Conservation (phyloP, 2,113 vertebrate genomes). For the Saccopteryx bilineata region DNA sequence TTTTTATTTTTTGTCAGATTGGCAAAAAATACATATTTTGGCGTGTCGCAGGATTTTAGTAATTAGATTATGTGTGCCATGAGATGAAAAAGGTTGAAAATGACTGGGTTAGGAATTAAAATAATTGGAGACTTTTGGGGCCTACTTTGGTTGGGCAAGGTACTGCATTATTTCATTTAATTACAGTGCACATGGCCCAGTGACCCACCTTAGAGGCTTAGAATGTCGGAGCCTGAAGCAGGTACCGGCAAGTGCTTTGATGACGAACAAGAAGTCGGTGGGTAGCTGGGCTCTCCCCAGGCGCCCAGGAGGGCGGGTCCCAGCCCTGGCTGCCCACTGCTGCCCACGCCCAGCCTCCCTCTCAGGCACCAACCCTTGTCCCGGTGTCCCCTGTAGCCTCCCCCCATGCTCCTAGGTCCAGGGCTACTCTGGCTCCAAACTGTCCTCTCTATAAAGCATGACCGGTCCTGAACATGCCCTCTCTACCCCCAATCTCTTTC, state of each 20-base stretch:
- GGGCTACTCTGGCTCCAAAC: background rate
- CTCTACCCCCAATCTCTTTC: background rate
- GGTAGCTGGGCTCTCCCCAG: background rate
- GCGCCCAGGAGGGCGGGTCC: background rate
- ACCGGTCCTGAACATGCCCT: background rate
- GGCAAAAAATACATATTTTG: background rate
- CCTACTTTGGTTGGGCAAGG: background rate
- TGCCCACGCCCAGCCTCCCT: background rate
- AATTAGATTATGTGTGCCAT: background rate
- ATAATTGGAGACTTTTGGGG: background rate
- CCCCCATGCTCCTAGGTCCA: background rate
- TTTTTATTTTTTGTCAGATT: background rate
- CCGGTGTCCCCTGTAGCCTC: background rate
- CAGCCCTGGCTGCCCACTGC: background rate
- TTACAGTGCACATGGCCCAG: background rate
- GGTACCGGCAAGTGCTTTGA: background rate
- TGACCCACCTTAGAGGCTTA: background rate
- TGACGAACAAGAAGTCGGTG: background rate
- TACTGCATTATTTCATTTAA: background rate
- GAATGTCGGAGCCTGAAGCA: background rate
- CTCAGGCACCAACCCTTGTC: background rate
- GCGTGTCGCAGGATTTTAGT: background rate
- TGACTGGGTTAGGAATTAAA: background rate
- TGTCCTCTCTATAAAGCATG: background rate
- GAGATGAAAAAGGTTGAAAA: background rate